A percentile compares a stretch with the other conserved stretches of the same genome.
Evolutionary conservation across 2,797 vertebrate species (phyloP).

Genomic region (Neopelma chrysocephalum): DNA sequence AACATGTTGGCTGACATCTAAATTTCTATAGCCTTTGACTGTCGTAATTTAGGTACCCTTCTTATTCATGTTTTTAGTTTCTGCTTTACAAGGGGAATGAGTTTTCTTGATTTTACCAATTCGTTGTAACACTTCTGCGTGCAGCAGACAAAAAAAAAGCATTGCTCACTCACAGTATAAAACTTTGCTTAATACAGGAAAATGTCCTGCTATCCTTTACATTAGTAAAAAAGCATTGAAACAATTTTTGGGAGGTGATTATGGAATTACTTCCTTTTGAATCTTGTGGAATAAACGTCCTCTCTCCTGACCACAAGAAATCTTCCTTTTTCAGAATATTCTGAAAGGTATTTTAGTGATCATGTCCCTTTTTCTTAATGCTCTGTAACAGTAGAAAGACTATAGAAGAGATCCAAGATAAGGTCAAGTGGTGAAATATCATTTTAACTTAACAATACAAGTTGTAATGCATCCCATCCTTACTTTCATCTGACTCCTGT

Average conservation of each 20-base stretch:
- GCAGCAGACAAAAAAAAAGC: not conserved
- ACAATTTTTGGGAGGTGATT: not conserved
- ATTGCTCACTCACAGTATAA: not conserved
- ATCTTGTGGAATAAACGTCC: not conserved
- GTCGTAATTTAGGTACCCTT: not conserved
- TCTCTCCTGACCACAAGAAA: not conserved
- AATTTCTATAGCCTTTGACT: not conserved
- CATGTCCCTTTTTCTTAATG: not conserved
- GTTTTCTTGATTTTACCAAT: not conserved
- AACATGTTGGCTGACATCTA: not conserved
- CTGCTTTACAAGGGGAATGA: not conserved
- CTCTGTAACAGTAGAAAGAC: not conserved
- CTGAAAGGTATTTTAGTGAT: not conserved
- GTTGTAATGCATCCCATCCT: not conserved
- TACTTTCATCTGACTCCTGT: not conserved
- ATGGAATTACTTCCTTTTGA: not conserved
- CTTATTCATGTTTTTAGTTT: not conserved
- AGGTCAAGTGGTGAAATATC: not conserved
- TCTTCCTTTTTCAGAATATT: not conserved
- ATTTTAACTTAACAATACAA: not conserved
- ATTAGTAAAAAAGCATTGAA: not conserved
- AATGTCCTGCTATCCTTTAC: not conserved
- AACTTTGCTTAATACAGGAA: not conserved
- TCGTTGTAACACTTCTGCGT: not conserved
- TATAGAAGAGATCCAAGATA: not conserved